Percentiles rank a stretch among this genome's conserved stretches.
phyloP scores from a whole-genome alignment of 2,888 invertebrate species.

The Lasioglossum calceatum region DNA sequence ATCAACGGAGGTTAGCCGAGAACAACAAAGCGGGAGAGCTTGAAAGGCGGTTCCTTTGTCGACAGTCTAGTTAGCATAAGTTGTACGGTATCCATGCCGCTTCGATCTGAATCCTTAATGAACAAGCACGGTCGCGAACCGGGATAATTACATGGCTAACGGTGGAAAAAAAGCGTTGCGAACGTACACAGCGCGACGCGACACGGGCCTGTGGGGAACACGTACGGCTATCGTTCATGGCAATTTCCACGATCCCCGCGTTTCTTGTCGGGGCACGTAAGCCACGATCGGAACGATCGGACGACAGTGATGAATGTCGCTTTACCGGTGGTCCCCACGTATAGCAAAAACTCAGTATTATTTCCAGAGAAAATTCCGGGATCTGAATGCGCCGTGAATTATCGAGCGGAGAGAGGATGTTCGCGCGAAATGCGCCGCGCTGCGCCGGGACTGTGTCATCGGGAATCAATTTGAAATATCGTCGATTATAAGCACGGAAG shows the following conservation, averaged over 20 bases:
- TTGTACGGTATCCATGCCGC: background rate
- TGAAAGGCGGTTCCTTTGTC: conserved; percentile 5
- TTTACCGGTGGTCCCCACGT: conserved; percentile 36
- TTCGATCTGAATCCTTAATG: conserved; percentile 35
- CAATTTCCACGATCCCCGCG: conserved; percentile 59
- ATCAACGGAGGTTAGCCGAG: background rate
- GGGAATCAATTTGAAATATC: conserved; percentile 15
- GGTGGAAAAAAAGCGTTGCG: conserved; percentile 11
- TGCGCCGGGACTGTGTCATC: background rate
- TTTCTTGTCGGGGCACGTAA: conserved; percentile 65
- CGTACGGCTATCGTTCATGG: conserved; percentile 36
- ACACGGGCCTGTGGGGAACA: conserved; percentile 2
- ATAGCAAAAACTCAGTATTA: conserved; percentile 55
- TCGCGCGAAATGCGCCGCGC: background rate
- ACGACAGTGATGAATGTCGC: conserved; percentile 68
- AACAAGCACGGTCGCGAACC: conserved; percentile 4
- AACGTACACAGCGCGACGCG: conserved; percentile 5
- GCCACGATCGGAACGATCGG: conserved; percentile 62
- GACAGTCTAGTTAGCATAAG: conserved; percentile 19
- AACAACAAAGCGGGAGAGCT: background rate
- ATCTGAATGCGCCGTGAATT: conserved; percentile 25
- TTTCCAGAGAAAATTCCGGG: conserved; percentile 25
- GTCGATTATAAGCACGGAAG: background rate
- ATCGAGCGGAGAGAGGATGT: conserved; percentile 1
- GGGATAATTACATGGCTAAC: conserved; percentile 21